Evolutionary conservation across 2,113 vertebrate species (phyloP), one percentile per base, ranked within the genome.

Genomic region (Meriones unguiculatus): DNA sequence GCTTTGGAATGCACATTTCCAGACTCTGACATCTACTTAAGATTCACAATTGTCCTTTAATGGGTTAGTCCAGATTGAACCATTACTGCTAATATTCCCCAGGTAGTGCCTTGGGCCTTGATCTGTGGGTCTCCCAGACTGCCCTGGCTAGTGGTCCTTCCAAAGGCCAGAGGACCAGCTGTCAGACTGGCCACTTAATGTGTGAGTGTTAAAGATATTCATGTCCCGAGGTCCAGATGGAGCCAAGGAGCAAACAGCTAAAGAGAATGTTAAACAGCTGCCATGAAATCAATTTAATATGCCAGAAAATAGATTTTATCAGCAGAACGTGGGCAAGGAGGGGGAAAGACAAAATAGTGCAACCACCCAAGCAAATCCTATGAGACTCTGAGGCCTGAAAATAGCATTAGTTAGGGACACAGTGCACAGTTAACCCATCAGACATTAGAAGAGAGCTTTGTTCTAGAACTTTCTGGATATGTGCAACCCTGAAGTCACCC

Each of bases 241-340:
- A 95, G 93, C 91, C 97, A 96, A 95, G 90, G 94, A 96, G 91
- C 78, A 93, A 90, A 96, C 22, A 65, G 95, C 90, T 88, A 90
- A 89, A 78, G 57, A 81, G 59, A 73, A 59, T 93, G 70, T 94
- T 94, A 87, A 91, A 95, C 78, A 69, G 57, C 87, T 73, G 70
- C 91, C 78, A 86, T 85, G 64, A 95, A 95, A 95, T 88, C 93
- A 89, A 96, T 84, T 96, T 93, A 95, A 80, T 94, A 64, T 90
- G 59, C 46, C 77, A n/a, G 86, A 91, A 96, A 90, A 57, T 72
- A 38, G 50, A 32, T 93, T 92, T 82, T 90, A 93, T 69, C 85
- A 96, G 88, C 69, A 96, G 78, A 91, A 91, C 3, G 32, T 81
- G 50, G 41, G 52, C 41, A 57, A 67, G 52, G 24, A 88, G 82